These are phyloP conservation scores for Pionites leucogaster DNA, from an alignment of 2,113 vertebrate genomes.

Conservation along the genomic window DNA sequence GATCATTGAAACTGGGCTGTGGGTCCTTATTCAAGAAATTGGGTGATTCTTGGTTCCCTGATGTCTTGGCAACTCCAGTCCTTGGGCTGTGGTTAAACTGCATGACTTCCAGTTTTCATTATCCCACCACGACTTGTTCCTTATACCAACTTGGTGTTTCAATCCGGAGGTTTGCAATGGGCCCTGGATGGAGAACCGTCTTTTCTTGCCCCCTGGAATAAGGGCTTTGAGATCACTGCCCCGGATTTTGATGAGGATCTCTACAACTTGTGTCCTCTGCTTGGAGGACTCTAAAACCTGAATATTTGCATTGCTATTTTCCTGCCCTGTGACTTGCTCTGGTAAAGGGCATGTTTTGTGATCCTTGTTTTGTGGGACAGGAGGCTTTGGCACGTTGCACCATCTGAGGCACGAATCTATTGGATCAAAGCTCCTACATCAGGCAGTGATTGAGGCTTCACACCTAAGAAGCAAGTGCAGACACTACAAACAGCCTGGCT, in stretches of 20 bases:
- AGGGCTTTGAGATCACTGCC: neutral
- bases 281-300: neutral
- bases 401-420: neutral
- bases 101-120: neutral
- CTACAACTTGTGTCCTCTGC: neutral
- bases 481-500: neutral
- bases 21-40: neutral
- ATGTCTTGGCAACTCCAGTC: neutral
- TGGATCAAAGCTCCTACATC: neutral
- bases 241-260: neutral
- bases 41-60: neutral
- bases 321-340: neutral
- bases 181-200: accelerated
- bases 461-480: neutral
- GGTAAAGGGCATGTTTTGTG: neutral
- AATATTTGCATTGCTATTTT: neutral
- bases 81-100: neutral
- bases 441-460: neutral
- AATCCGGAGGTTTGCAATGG: neutral
- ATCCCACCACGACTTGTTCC: neutral
- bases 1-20: neutral
- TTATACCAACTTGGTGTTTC: neutral
- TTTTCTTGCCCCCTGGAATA: neutral
- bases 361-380: neutral
- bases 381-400: neutral